These are phyloP conservation scores for Psittacula echo DNA, from an alignment of 2,797 vertebrate genomes.

Conservation along the genomic window DNA sequence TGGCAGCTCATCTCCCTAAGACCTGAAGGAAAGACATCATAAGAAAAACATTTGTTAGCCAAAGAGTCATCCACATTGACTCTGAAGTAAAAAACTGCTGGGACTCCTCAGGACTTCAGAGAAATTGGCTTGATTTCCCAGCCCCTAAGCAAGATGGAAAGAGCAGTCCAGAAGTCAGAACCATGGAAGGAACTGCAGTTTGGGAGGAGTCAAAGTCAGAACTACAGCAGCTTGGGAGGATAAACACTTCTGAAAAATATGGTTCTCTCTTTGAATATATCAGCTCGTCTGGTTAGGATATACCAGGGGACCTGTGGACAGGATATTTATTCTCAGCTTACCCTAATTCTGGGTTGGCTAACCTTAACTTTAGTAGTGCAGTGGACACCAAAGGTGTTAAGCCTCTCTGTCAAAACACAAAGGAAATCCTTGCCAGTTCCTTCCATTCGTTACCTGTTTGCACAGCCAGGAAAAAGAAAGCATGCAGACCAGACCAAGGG, in stretches of 20 bases:
- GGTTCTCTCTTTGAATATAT: background rate
- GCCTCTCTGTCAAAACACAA: background rate
- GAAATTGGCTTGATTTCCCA: background rate
- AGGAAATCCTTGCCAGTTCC: background rate
- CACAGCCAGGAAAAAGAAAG: background rate
- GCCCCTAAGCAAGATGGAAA: background rate
- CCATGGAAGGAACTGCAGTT: background rate
- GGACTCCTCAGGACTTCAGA: background rate
- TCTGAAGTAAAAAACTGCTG: background rate
- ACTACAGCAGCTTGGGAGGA: background rate
- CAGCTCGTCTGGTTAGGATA: background rate
- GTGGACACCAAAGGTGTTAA: background rate
- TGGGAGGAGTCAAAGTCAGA: background rate
- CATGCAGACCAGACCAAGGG: background rate
- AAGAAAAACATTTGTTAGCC: background rate
- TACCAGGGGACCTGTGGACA: background rate
- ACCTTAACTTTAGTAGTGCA: background rate
- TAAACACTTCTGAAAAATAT: background rate
- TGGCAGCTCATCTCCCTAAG: background rate
- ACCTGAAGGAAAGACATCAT: background rate
- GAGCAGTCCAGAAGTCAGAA: background rate
- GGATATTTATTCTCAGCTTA: background rate
- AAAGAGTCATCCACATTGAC: background rate
- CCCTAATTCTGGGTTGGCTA: background rate
- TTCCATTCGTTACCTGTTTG: background rate